A percentile compares a stretch with the other conserved stretches of the same genome.
Evolutionary conservation across 2,888 invertebrate species (phyloP).

Genomic region (Bimastos eiseni): DNA sequence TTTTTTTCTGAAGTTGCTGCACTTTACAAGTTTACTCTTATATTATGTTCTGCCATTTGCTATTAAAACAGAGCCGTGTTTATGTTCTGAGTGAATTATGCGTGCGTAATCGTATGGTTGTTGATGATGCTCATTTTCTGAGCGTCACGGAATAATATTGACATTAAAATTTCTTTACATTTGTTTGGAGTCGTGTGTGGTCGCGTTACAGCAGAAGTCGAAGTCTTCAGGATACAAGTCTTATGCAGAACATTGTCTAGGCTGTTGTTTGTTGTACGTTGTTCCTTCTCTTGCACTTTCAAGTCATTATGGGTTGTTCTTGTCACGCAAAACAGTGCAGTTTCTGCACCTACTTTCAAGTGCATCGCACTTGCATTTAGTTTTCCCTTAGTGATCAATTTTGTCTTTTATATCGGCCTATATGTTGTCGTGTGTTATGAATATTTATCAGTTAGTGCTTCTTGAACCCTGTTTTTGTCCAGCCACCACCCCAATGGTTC

Average conservation of each 20-base stretch:
- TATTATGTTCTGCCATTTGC: neutral
- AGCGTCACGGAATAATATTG: too few relatives aligned
- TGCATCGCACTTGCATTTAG: neutral
- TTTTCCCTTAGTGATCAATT: neutral
- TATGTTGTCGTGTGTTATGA: neutral
- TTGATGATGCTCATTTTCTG: too few relatives aligned
- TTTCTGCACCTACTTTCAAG: neutral
- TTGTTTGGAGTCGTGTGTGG: neutral
- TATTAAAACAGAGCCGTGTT: neutral
- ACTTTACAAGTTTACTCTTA: too few relatives aligned
- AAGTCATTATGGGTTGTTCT: neutral
- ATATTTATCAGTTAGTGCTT: neutral
- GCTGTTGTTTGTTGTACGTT: conserved; percentile 1
- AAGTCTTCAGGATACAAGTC: neutral
- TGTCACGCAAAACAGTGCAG: neutral
- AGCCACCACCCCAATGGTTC: neutral
- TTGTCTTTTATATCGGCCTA: neutral
- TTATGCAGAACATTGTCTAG: neutral
- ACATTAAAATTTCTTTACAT: neutral
- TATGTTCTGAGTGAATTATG: too few relatives aligned
- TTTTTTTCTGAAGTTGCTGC: too few relatives aligned
- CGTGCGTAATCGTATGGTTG: too few relatives aligned
- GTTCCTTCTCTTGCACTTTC: neutral
- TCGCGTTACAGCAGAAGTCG: neutral
- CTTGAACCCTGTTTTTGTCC: neutral